Evolutionary conservation across 2,113 vertebrate genomes (phyloP).

Genomic region (Ictidomys tridecemlineatus): DNA sequence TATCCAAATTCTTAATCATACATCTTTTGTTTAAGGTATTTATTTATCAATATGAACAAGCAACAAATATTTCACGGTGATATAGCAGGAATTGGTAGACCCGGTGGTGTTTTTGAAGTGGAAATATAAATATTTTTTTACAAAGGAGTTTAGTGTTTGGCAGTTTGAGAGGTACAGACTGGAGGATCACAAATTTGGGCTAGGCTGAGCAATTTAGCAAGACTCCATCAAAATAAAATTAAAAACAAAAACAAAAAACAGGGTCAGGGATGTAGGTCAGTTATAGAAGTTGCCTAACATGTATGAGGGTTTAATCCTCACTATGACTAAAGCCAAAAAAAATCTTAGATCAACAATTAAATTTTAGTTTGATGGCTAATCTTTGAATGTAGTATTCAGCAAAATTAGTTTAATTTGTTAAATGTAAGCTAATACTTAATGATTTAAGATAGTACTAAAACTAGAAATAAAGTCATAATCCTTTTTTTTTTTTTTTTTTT

Average conservation of each 20-base stretch:
- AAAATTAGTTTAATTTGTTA: constrained; percentile 55
- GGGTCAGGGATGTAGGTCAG: no score
- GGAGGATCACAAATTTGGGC: no score
- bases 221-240: no score
- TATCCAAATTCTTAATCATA: not conserved
- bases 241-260: no score
- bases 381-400: constrained; percentile 4
- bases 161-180: no score
- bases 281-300: no score
- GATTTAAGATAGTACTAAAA: constrained; percentile 47
- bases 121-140: not conserved
- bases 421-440: constrained; percentile 39
- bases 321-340: no score
- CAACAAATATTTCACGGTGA: not conserved
- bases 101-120: not conserved
- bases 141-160: not conserved
- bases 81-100: not conserved
- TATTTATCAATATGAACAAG: constrained; percentile 13
- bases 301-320: no score
- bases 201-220: no score
- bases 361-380: not conserved
- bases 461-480: no score
- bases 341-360: not conserved
- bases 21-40: constrained; percentile 8
- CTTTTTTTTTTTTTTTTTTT: no score